Evolutionary conservation across 2,888 invertebrate species (phyloP), one percentile per base, ranked within the genome.

Genomic region (Meliscaeva auricollis): DNA sequence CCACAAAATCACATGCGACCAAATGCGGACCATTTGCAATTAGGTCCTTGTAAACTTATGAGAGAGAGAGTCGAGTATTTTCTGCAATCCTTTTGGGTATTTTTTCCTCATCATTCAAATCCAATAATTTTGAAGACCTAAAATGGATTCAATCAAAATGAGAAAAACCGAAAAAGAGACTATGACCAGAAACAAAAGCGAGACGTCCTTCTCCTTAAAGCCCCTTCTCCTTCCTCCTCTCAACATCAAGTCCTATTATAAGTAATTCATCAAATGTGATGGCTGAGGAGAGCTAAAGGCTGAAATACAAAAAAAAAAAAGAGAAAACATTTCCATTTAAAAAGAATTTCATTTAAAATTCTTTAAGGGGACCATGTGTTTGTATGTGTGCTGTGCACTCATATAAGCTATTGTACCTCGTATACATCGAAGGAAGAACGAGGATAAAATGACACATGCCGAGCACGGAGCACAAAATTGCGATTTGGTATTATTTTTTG

Each of bases 191-290:
- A 60, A 62, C 62, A 62, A 62, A 32, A 48, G 8, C 8, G 3
- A 9, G 30, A 62, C 11, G 1, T 44, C 11, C 9, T 26, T 3
- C n/a, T 3, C 41, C 22, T 1, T 9, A 11, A 8, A 9, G 38
- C 9, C 26, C 9, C n/a, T 3, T 62, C n/a, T 2, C 4, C 30
- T 4, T 1, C 2, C 11, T 0, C 15, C 9, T 20, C 2, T 3
- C 8, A 1, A 41, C 13, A 2, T 15, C 26, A 26, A 26, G 7
- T 32, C 17, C 20, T 50, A 8, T 50, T 22, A 35, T 50, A 66
- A 66, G 66, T 66, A 50, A 66, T 66, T 66, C 66, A 66, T 66
- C 35, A 66, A 66, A 66, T 50, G 22, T 50, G 66, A 66, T 32
- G 22, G 50, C 35, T 66, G 44, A 35, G 2, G 35, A 22, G 13